Percentiles rank a stretch among this genome's conserved stretches.
Conservation (phyloP, 1,140 invertebrate species). For the Thereuonema tuberculata region DNA sequence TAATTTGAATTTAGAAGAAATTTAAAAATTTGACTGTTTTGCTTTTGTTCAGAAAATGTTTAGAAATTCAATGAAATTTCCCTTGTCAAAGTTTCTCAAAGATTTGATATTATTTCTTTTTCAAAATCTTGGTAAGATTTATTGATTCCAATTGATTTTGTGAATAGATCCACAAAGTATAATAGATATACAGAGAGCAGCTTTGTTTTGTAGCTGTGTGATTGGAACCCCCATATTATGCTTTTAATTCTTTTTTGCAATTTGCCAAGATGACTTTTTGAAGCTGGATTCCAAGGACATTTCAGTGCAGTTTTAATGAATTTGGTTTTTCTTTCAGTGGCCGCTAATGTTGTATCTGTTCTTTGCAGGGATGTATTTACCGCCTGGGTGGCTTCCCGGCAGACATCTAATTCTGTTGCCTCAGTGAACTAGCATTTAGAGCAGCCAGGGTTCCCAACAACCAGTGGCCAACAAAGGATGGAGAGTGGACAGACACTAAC, state of each 20-base stretch:
- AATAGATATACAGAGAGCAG: not conserved
- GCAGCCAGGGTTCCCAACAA: too few species aligned
- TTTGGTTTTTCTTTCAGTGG: slow-evolving; percentile 10
- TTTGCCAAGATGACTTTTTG: not conserved
- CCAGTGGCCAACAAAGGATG: not conserved
- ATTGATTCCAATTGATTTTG: not conserved
- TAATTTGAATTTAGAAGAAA: too few species aligned
- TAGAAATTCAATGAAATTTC: too few species aligned
- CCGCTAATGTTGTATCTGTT: too few species aligned
- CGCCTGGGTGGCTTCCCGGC: slow-evolving; percentile 59
- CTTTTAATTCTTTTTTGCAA: not conserved
- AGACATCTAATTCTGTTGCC: slow-evolving; percentile 12
- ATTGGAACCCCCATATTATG: not conserved
- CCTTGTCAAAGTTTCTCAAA: too few species aligned
- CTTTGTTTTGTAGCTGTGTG: not conserved
- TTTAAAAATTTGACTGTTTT: too few species aligned
- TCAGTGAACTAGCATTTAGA: slow-evolving; percentile 11
- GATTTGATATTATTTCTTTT: too few species aligned
- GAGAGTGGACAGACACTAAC: too few species aligned
- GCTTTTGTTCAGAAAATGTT: too few species aligned
- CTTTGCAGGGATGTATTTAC: slow-evolving; percentile 71
- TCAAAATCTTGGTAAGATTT: not conserved
- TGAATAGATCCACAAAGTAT: not conserved
- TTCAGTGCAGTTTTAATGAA: not conserved
- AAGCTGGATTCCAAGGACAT: not conserved